These are phyloP conservation scores for Troides aeacus DNA, from an alignment of 2,888 invertebrate species.

Conservation along the genomic window DNA sequence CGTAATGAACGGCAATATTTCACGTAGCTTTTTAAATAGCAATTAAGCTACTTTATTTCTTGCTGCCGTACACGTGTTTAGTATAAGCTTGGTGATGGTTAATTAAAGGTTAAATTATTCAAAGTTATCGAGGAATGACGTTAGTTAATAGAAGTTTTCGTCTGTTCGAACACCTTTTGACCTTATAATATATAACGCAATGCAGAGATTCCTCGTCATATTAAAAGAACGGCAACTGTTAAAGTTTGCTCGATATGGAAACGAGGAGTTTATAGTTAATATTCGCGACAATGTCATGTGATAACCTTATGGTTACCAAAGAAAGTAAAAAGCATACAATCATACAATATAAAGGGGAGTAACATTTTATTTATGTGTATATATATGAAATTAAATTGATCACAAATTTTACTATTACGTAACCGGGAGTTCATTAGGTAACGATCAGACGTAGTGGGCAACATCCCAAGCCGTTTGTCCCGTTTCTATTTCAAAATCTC, in stretches of 20 bases:
- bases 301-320: background rate
- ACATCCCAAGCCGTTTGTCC: conserved; percentile 49
- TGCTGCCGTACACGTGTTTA: background rate
- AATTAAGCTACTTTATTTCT: background rate
- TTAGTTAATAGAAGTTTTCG: too few relatives aligned
- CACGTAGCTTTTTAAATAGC: background rate
- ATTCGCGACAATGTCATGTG: background rate
- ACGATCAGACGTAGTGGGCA: conserved; percentile 47
- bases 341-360: too few relatives aligned
- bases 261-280: background rate
- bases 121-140: background rate
- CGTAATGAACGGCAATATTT: background rate
- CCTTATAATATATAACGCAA: background rate
- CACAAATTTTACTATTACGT: conserved; percentile 8
- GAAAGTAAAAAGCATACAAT: background rate
- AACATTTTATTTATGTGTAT: background rate
- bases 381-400: background rate
- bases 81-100: background rate
- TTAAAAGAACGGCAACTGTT: background rate
- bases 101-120: background rate
- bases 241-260: background rate
- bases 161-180: too few relatives aligned
- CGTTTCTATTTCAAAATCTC: conserved; percentile 52
- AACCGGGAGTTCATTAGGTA: conserved; percentile 39
- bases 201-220: background rate